phyloP scores from a whole-genome alignment of 2,797 vertebrate genomes.

The Lepilemur ruficaudatus region DNA sequence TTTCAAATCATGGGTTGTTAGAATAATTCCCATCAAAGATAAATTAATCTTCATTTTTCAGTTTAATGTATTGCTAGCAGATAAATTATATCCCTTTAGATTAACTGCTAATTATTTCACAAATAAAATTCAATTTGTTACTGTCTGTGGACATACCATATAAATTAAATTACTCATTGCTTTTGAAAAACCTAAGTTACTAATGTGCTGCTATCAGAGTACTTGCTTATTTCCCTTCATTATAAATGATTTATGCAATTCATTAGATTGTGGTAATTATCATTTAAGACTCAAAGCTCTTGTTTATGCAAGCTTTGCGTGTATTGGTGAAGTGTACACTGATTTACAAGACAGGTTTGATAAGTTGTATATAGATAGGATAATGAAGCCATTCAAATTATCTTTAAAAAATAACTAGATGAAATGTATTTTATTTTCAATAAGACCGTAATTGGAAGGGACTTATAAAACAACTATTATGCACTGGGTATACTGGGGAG shows the following conservation, averaged over 20 bases:
- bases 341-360: slow-evolving; percentile 72
- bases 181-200: slow-evolving; percentile 79
- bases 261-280: slow-evolving; percentile 86
- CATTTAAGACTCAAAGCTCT: slow-evolving; percentile 82
- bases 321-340: slow-evolving; percentile 74
- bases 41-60: slow-evolving; percentile 78
- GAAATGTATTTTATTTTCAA: slow-evolving; percentile 43
- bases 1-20: slow-evolving; percentile 49
- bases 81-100: slow-evolving; percentile 77
- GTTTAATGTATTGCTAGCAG: slow-evolving; percentile 67
- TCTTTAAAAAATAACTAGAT: slow-evolving; percentile 71
- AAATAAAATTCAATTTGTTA: slow-evolving; percentile 77
- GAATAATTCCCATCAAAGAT: slow-evolving; percentile 73
- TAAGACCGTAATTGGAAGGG: neutral
- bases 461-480: neutral
- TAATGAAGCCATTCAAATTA: slow-evolving; percentile 75
- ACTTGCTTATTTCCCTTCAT: slow-evolving; percentile 83
- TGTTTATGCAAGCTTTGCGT: slow-evolving; percentile 74
- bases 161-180: slow-evolving; percentile 81
- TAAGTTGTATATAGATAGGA: slow-evolving; percentile 61
- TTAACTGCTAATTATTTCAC: slow-evolving; percentile 83
- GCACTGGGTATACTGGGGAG: neutral
- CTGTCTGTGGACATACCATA: slow-evolving; percentile 74
- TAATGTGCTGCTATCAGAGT: slow-evolving; percentile 80
- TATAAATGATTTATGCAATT: slow-evolving; percentile 87